Conservation (phyloP, 2,888 invertebrate species). For the Sinelater perroti region DNA sequence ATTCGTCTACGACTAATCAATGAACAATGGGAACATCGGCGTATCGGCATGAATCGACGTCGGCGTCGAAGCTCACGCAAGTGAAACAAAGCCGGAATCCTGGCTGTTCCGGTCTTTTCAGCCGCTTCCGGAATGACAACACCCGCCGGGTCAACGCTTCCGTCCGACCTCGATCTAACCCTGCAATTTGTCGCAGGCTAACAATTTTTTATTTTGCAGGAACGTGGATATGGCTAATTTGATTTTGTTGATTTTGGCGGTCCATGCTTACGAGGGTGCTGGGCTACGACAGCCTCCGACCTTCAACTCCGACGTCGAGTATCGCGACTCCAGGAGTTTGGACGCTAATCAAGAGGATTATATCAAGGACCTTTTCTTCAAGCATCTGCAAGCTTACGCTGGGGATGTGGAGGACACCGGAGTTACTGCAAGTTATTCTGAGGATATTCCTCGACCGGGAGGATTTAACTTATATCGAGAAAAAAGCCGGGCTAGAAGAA, state of each 20-base stretch:
- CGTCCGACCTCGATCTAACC: slow-evolving; percentile 29
- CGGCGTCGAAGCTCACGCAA: slow-evolving; percentile 27
- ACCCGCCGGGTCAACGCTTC: slow-evolving; percentile 46
- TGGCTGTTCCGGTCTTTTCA: slow-evolving; percentile 49
- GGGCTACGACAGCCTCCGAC: slow-evolving; percentile 9
- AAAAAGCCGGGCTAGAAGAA: slow-evolving; percentile 9
- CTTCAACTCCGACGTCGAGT: not conserved
- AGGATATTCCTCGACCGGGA: slow-evolving; percentile 40
- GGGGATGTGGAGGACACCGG: slow-evolving; percentile 3
- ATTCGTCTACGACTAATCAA: too few species aligned
- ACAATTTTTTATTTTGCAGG: slow-evolving; percentile 18
- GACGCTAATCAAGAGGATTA: slow-evolving; percentile 3
- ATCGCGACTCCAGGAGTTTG: not conserved
- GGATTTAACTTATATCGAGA: slow-evolving; percentile 26
- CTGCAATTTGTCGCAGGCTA: slow-evolving; percentile 19
- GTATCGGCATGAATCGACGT: slow-evolving; percentile 10
- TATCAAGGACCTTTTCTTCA: slow-evolving; percentile 42
- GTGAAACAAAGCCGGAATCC: slow-evolving; percentile 39
- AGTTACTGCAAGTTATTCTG: slow-evolving; percentile 9
- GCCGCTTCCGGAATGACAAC: slow-evolving; percentile 47
- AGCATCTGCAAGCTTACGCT: slow-evolving; percentile 32
- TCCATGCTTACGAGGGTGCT: slow-evolving; percentile 5
- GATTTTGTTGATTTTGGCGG: not conserved
- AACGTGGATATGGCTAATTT: slow-evolving; percentile 8
- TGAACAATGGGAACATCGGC: slow-evolving; percentile 7